Base-by-base conservation (phyloP, 1,140 invertebrate genomes). In the Drosophila serrata region DNA sequence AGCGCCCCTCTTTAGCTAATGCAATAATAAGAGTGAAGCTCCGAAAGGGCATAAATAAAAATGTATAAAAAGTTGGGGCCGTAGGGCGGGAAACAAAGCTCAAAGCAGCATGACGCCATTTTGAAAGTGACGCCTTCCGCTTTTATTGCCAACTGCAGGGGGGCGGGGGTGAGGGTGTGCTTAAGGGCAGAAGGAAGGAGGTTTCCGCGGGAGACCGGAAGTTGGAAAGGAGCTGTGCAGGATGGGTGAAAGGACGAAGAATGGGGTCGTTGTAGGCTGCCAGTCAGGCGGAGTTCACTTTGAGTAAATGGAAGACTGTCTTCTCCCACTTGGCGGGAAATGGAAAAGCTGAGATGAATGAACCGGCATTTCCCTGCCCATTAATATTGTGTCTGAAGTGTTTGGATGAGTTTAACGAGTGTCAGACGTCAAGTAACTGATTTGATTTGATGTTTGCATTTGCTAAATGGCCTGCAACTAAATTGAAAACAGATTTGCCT, bases 41-140 rank as follows among this genome's bases (percentile, higher is more conserved):
- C 53, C 43, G 40, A 70, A 64, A 49, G 55, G 27, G 55, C 56
- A 81, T 73, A 77, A 39, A 82, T 73, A 76, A 78, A 77, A 78
- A 62, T 56, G 49, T 37, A 74, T 37, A 63, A 40, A 56, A 56
- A 43, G 65, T 27, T n/a, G 49, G 33, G 27, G 24, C 33, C 11
- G 33, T n/a, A 42, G 37, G 49, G 22, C 33, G 55, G 49, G 48
- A 76, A 77, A 77, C 74, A 77, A 56, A 69, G 56, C 61, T 56
- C 60, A 67, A 70, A 55, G 57, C 82, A 85, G 78, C 82, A 85
- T 77, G 81, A 78, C 76, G 76, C 81, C 76, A 84, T 84, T 84
- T 79, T 72, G 74, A 79, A 84, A 84, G 61, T 70, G 72, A 75
- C 75, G 80, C 69, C 81, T 82, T 82, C 70, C 60, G 77, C 59